These are phyloP conservation scores for Odontothrips loti DNA, from an alignment of 2,888 invertebrate species.

Conservation along the genomic window DNA sequence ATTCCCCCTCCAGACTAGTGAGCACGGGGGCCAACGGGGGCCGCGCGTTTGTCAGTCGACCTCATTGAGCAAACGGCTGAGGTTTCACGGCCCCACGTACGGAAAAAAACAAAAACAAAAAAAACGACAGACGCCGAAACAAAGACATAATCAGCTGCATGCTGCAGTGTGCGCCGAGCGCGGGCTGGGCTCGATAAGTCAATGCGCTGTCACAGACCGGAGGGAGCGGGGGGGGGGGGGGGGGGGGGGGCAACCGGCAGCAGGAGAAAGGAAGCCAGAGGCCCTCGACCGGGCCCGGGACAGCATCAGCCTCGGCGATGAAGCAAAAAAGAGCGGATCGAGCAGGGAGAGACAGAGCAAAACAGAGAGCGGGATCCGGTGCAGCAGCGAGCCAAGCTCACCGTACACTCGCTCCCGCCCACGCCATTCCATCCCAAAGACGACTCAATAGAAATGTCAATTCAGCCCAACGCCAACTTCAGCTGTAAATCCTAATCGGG, in stretches of 20 bases:
- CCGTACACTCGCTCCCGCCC: no score
- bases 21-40: no score
- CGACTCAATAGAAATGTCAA: conserved; percentile 22
- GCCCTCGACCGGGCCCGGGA: no score
- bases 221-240: background rate
- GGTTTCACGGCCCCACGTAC: background rate
- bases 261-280: no score
- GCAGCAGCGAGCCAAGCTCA: no score
- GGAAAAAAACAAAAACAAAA: background rate
- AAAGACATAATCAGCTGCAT: background rate
- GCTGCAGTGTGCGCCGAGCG: background rate
- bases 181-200: background rate
- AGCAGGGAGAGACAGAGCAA: no score
- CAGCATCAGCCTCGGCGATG: no score
- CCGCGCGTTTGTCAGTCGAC: no score
- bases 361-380: no score
- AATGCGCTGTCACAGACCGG: background rate
- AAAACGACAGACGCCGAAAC: background rate
- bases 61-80: no score
- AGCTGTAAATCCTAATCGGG: background rate
- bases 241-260: background rate
- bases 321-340: no score
- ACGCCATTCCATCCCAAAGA: background rate
- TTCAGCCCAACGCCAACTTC: conserved; percentile 2
- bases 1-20: no score